Conservation (phyloP, 2,113 vertebrate species). For the Erythrocercus mccallii region DNA sequence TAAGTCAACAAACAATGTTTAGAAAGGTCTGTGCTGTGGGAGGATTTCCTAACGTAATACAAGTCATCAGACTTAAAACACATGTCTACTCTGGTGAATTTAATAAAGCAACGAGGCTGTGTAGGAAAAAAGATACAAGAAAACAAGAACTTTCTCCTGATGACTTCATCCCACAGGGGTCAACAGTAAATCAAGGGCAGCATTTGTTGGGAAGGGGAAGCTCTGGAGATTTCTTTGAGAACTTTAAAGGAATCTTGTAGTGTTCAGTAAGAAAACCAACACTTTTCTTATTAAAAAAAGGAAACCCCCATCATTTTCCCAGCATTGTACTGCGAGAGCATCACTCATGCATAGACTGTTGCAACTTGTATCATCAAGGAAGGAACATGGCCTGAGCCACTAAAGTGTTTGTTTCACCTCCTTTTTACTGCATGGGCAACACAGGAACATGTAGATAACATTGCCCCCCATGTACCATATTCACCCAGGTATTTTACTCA, state of each 20-base stretch:
- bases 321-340: accelerated
- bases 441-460: accelerated
- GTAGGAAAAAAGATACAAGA: conserved; percentile 12
- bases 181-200: neutral
- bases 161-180: conserved; percentile 31
- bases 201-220: neutral
- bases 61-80: conserved; percentile 28
- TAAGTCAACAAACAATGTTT: conserved; percentile 45
- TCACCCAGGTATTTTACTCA: neutral
- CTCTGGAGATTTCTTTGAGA: neutral
- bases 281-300: neutral
- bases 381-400: neutral
- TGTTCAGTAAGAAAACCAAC: neutral
- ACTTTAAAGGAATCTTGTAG: neutral
- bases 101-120: neutral
- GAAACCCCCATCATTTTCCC: neutral
- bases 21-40: conserved; percentile 37
- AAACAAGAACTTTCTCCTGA: conserved; percentile 45
- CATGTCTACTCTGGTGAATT: neutral
- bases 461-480: accelerated
- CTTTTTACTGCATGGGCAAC: neutral
- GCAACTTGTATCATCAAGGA: neutral
- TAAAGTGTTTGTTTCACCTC: neutral
- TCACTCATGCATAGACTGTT: neutral
- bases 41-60: conserved; percentile 22